Evolutionary conservation across 2,797 vertebrate genomes (phyloP), one percentile per base, ranked within the genome.

Genomic region (Hydrolagus colliei): DNA sequence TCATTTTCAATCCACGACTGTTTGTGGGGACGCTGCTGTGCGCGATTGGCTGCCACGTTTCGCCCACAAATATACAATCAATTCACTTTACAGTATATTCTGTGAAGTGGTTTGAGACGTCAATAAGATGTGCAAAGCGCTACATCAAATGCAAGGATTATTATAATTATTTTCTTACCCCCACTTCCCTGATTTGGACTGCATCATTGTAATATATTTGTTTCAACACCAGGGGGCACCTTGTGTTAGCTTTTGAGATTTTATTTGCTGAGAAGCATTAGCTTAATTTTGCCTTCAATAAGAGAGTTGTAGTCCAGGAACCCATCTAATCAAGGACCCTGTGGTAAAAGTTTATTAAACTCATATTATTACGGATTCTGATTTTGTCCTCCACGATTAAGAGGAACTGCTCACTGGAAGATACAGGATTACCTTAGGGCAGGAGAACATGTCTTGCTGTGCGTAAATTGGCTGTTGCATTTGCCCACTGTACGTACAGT

Each of bases 161-260:
- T 27, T 27, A 27, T 27, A 0, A 27, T 27, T 27, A 52, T 52
- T 52, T 52, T 52, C 41, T 52, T 52, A 52, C 41, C 41, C 18
- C 59, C 74, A 14, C n/a, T 76, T 74, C 41, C 32, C 32, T 74
- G 12, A 27, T 10, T 61, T 61, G n/a, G 16, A 2, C 68, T 1
- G 4, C 8, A 82, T 82, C 65, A 10, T 12, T 68, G 32, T 10
- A 18, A 68, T 84, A 9, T 6, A 35, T 41, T 67, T 5, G 1
- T 71, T 84, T 71, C 79, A 71, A 63, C 79, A 84, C 27, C 52
- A 52, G n/a, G 79, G 79, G 79, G 65, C 79, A 11, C 79, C 63
- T 41, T 84, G 41, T 52, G 41, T 84, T 41, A 84, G 79, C 79
- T 84, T 80, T 67, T 65, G 32, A 80, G 13, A 63, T 2, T 27